phyloP scores from a whole-genome alignment of 1,140 invertebrate genomes.

The Cydia fagiglandana region DNA sequence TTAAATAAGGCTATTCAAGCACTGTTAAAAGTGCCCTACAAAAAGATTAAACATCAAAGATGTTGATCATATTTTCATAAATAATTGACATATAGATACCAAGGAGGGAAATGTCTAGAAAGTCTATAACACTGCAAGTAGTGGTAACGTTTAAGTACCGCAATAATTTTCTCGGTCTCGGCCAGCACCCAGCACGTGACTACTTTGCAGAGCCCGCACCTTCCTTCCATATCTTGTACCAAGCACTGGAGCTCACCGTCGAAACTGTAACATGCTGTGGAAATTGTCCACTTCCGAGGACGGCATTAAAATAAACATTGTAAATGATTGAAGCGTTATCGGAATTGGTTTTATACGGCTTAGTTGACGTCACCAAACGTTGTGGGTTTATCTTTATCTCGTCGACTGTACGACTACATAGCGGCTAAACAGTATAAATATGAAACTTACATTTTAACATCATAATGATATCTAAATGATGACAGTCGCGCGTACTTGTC shows the following conservation, averaged over 20 bases:
- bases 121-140: too few species aligned
- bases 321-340: conserved; percentile 25
- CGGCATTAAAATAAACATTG: conserved; percentile 18
- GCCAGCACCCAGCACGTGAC: not conserved
- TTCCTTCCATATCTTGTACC: conserved; percentile 7
- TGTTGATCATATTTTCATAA: too few species aligned
- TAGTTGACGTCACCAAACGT: not conserved
- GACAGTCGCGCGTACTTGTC: too few species aligned
- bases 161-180: not conserved
- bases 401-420: not conserved
- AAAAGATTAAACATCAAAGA: too few species aligned
- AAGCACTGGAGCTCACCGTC: not conserved
- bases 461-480: too few species aligned
- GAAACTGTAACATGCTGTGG: conserved; percentile 21
- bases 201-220: not conserved
- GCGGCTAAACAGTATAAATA: not conserved
- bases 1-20: too few species aligned
- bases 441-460: not conserved
- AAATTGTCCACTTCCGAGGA: conserved; percentile 27
- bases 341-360: conserved; percentile 13
- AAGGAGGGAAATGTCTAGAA: too few species aligned
- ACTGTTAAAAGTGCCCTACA: too few species aligned
- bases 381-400: conserved; percentile 3
- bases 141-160: not conserved
- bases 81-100: too few species aligned